Conservation (phyloP, 2,888 invertebrate species). For the Drosophila mimetica region DNA sequence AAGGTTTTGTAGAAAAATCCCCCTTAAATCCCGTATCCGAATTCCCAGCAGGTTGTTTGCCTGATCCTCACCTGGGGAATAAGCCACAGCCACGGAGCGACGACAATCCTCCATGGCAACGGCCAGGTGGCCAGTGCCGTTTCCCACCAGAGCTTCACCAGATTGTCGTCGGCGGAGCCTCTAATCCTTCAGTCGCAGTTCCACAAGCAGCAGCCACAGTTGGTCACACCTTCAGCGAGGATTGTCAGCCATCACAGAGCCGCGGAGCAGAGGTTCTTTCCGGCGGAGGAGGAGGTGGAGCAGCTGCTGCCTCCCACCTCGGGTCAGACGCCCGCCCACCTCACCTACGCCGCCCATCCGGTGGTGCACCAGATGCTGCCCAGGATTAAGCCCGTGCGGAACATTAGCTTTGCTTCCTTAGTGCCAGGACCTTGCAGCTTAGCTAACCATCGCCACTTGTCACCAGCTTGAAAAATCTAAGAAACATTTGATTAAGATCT, state of each 20-base stretch:
- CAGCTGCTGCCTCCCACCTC: not conserved
- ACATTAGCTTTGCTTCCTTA: slow-evolving; percentile 57
- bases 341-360: slow-evolving; percentile 65
- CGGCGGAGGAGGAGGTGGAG: not conserved
- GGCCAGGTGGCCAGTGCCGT: slow-evolving; percentile 77
- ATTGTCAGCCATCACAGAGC: slow-evolving; percentile 37
- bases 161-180: slow-evolving; percentile 60
- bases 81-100: slow-evolving; percentile 40
- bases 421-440: slow-evolving; percentile 43
- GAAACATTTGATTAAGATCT: too few species aligned
- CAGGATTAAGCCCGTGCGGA: slow-evolving; percentile 63
- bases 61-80: slow-evolving; percentile 23
- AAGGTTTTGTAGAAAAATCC: too few species aligned
- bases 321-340: slow-evolving; percentile 59
- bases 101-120: slow-evolving; percentile 67
- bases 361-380: slow-evolving; percentile 69
- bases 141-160: slow-evolving; percentile 86
- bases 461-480: too few species aligned
- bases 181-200: slow-evolving; percentile 28
- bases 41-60: slow-evolving; percentile 8
- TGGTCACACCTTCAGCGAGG: slow-evolving; percentile 30
- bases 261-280: slow-evolving; percentile 1
- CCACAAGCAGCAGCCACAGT: slow-evolving; percentile 3
- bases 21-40: too few species aligned
- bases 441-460: slow-evolving; percentile 10